Conservation (phyloP, 2,797 vertebrate species). For the Pantherophis alleghaniensis region DNA sequence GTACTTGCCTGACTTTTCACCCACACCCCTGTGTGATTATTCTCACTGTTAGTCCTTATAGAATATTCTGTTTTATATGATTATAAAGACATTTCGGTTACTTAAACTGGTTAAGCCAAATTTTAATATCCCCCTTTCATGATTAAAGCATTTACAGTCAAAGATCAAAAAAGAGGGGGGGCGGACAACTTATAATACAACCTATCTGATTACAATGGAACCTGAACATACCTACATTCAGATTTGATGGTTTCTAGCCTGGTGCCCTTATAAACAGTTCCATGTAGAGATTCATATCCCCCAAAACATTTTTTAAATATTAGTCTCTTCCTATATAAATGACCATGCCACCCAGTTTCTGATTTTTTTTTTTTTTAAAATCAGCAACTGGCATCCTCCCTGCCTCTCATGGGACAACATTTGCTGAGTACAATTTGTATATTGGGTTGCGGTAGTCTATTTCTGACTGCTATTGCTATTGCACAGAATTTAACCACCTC, state of each 20-base stretch:
- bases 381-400: not conserved
- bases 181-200: not conserved
- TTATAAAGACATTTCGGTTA: not conserved
- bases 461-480: not conserved
- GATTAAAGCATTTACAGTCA: not conserved
- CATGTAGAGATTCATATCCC: not conserved
- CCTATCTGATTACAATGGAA: not conserved
- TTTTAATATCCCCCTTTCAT: not conserved
- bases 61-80: not conserved
- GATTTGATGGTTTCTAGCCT: not conserved
- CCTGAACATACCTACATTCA: not conserved
- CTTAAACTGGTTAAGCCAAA: not conserved
- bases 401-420: not conserved
- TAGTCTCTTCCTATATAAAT: not conserved
- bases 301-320: not conserved
- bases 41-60: not conserved
- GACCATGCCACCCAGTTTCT: not conserved
- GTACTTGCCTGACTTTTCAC: not conserved
- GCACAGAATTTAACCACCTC: not conserved
- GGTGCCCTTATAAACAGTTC: not conserved
- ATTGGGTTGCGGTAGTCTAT: not conserved
- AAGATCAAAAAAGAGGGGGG: not conserved
- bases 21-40: not conserved
- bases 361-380: not conserved
- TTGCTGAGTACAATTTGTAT: not conserved